Evolutionary conservation across 2,888 invertebrate species (phyloP).

Genomic region (Pomacea canaliculata): DNA sequence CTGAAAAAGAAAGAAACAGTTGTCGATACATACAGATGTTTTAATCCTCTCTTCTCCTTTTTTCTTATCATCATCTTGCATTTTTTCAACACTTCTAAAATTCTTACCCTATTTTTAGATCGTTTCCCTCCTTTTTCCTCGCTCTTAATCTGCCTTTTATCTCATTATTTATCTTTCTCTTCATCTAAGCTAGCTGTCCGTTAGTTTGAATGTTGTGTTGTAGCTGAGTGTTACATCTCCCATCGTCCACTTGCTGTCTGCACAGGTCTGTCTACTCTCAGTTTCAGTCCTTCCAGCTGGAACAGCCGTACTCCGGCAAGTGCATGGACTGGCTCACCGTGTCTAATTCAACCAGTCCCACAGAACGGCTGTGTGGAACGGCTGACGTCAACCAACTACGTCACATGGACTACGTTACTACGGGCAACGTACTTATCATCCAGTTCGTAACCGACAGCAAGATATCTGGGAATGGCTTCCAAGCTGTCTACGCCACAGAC

Average conservation of each 20-base stretch:
- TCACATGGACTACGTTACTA: constrained; percentile 4
- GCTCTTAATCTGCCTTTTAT: neutral
- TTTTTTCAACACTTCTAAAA: no score
- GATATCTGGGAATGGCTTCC: constrained; percentile 6
- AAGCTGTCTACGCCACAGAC: constrained; percentile 5
- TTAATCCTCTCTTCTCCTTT: no score
- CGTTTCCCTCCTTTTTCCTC: no score
- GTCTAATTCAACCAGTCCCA: neutral
- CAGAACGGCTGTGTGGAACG: constrained; percentile 1
- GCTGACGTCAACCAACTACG: constrained; percentile 6
- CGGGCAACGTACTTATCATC: neutral
- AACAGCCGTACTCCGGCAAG: constrained; percentile 3
- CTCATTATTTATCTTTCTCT: no score
- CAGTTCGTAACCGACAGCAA: constrained; percentile 21
- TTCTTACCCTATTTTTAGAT: no score
- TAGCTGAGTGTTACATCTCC: no score
- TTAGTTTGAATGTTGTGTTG: neutral
- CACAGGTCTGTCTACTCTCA: neutral
- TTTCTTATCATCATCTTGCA: no score
- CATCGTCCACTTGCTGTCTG: no score
- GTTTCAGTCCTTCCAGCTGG: constrained; percentile 21
- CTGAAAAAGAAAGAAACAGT: no score
- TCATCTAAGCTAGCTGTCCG: no score
- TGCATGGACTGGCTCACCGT: constrained; percentile 19
- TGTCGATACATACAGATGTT: no score